These are phyloP conservation scores for pig (Sus scrofa) DNA, from an alignment of 2,113 vertebrate species.

Conservation along the genomic window T2T-Sscrofa CM000827.6:89639001-89639500, in stretches of 20 bases:
- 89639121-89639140: conserved; percentile 84
- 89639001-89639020: not conserved
- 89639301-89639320: conserved; percentile 16
- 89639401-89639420: conserved; percentile 23
- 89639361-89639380: not conserved
- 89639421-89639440: not conserved
- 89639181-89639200: conserved; percentile 85
- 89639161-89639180: conserved; percentile 86
- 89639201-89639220: conserved; percentile 74
- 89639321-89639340: conserved; percentile 67
- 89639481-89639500: not conserved
- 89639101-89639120: conserved; percentile 83
- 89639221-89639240: conserved; percentile 82
- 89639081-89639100: conserved; percentile 59
- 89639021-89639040: conserved; percentile 19
- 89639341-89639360: conserved; percentile 86
- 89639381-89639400: not conserved
- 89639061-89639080: conserved; percentile 59
- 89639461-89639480: conserved; percentile 15
- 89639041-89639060: conserved; percentile 73
- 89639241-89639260: conserved; percentile 85
- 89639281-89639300: conserved; percentile 60
- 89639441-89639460: conserved; percentile 2
- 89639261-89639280: conserved; percentile 65
- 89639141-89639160: conserved; percentile 82